Evolutionary conservation across 2,888 invertebrate species (phyloP).

Genomic region (Axea sp.): DNA sequence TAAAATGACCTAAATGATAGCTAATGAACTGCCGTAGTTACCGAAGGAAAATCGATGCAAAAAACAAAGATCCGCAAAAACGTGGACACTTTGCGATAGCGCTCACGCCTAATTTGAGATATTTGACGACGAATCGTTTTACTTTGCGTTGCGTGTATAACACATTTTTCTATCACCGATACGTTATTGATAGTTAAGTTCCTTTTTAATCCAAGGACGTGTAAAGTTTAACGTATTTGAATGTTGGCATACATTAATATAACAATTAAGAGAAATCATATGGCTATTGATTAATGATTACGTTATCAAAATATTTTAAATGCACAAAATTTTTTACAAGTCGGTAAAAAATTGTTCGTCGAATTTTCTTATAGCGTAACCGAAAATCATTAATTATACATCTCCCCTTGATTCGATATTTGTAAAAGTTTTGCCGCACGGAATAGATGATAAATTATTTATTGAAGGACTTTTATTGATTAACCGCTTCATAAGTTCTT

Average conservation of each 20-base stretch:
- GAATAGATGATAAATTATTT: constrained; percentile 31
- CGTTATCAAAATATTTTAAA: not conserved
- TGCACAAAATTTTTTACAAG: constrained; percentile 3
- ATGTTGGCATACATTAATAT: constrained; percentile 3
- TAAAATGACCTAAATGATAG: constrained; percentile 63
- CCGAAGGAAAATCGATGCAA: constrained; percentile 29
- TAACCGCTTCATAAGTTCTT: constrained; percentile 5
- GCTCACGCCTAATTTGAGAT: constrained; percentile 2
- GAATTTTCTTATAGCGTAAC: constrained; percentile 20
- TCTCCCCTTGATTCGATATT: constrained; percentile 11
- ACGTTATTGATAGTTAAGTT: not conserved
- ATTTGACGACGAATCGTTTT: not conserved
- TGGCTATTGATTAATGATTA: constrained; percentile 12
- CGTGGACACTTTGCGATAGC: not conserved
- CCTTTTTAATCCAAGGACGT: not conserved
- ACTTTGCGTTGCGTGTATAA: not conserved
- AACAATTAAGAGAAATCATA: constrained; percentile 16
- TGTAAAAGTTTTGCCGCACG: constrained; percentile 4
- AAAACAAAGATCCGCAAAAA: constrained; percentile 8
- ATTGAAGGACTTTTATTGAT: constrained; percentile 14
- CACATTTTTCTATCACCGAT: too few species aligned
- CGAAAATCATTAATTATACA: constrained; percentile 36
- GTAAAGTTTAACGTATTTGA: not conserved
- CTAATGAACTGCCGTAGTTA: constrained; percentile 64
- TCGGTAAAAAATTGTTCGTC: constrained; percentile 26